Conservation (phyloP, 2,888 invertebrate species). For the Cyclophora punctaria region DNA sequence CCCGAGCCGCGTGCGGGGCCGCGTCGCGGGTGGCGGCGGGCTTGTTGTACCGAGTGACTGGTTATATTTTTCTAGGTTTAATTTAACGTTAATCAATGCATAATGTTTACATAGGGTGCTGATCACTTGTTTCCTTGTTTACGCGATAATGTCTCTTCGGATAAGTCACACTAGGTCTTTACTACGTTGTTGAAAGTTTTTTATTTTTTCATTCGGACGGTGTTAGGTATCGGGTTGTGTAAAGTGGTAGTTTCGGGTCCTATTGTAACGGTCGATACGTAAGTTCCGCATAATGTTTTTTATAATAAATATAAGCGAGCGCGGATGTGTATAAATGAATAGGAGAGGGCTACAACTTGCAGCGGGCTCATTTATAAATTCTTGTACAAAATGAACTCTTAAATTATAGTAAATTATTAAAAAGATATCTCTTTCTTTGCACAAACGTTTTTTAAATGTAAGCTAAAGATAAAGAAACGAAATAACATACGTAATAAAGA, state of each 20-base stretch:
- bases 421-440: slow-evolving; percentile 51
- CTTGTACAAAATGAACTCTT: slow-evolving; percentile 56
- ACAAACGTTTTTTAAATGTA: slow-evolving; percentile 58
- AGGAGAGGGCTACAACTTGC: slow-evolving; percentile 9
- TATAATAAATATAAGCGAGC: slow-evolving; percentile 1
- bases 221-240: slow-evolving; percentile 31
- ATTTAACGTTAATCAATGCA: slow-evolving; percentile 39
- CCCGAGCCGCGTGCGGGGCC: neutral
- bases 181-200: slow-evolving; percentile 34
- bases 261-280: slow-evolving; percentile 12
- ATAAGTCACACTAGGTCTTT: slow-evolving; percentile 23
- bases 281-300: slow-evolving; percentile 14
- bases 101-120: slow-evolving; percentile 47
- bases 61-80: slow-evolving; percentile 36
- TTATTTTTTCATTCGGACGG: slow-evolving; percentile 21
- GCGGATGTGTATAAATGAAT: slow-evolving; percentile 4
- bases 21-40: slow-evolving; percentile 4
- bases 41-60: slow-evolving; percentile 29
- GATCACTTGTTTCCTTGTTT: slow-evolving; percentile 32
- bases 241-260: slow-evolving; percentile 17
- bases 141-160: slow-evolving; percentile 18
- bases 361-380: slow-evolving; percentile 24
- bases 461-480: slow-evolving; percentile 55
- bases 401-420: slow-evolving; percentile 27
- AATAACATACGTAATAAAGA: slow-evolving; percentile 76